phyloP scores from a whole-genome alignment of 2,888 invertebrate species.

The Meta bourneti region DNA sequence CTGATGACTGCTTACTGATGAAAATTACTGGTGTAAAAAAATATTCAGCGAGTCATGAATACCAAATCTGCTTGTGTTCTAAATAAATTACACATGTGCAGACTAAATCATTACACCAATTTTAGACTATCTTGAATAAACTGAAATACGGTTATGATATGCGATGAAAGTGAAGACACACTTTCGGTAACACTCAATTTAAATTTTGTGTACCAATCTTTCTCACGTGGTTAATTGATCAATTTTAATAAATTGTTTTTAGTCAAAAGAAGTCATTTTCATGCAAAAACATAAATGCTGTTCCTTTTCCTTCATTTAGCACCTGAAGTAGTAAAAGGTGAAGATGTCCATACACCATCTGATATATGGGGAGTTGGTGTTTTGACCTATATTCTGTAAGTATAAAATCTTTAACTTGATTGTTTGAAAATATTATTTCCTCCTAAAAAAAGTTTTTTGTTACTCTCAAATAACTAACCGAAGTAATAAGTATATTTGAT shows the following conservation, averaged over 20 bases:
- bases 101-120: too few relatives aligned
- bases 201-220: not conserved
- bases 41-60: too few relatives aligned
- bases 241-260: slow-evolving; percentile 75
- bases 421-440: not conserved
- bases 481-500: too few relatives aligned
- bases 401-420: slow-evolving; percentile 63
- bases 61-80: too few relatives aligned
- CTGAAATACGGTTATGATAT: too few relatives aligned
- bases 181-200: too few relatives aligned
- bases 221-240: not conserved
- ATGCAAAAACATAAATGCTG: not conserved
- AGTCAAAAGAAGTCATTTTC: not conserved
- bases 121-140: too few relatives aligned
- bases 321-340: slow-evolving; percentile 93
- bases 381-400: slow-evolving; percentile 90
- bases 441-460: not conserved
- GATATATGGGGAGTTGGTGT: slow-evolving; percentile 98
- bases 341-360: slow-evolving; percentile 92
- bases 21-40: too few relatives aligned
- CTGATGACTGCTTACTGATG: too few relatives aligned
- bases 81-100: too few relatives aligned
- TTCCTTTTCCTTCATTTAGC: slow-evolving; percentile 82
- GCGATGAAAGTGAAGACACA: too few relatives aligned
- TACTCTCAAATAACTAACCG: not conserved